phyloP scores from a whole-genome alignment of 2,797 vertebrate species.

The Adelosebastes latens region DNA sequence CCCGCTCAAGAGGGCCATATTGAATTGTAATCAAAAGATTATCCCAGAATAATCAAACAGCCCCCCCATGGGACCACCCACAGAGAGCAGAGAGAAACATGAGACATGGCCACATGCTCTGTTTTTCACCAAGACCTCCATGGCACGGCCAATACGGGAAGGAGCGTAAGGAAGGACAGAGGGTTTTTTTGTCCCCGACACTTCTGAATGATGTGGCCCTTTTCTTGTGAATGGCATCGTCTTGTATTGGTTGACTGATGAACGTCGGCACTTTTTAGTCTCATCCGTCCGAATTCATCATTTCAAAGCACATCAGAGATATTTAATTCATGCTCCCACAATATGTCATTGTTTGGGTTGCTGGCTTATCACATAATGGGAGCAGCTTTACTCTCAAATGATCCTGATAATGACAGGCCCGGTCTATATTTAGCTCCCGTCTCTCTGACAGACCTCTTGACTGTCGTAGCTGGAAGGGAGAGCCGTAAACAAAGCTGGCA shows the following conservation, averaged over 20 bases:
- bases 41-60: slow-evolving; percentile 63
- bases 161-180: background rate
- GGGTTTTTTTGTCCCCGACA: slow-evolving; percentile 7
- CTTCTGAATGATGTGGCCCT: slow-evolving; percentile 1
- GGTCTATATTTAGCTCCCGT: slow-evolving; percentile 66
- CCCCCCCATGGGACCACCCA: slow-evolving; percentile 74
- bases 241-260: background rate
- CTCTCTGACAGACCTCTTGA: slow-evolving; percentile 51
- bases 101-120: slow-evolving; percentile 50
- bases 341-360: slow-evolving; percentile 41
- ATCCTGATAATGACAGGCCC: slow-evolving; percentile 72
- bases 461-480: slow-evolving; percentile 37
- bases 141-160: slow-evolving; percentile 19
- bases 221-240: background rate
- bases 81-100: slow-evolving; percentile 51
- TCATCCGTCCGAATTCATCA: background rate
- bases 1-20: slow-evolving; percentile 45
- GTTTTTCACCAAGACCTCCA: slow-evolving; percentile 38
- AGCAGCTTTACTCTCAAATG: slow-evolving; percentile 63
- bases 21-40: slow-evolving; percentile 76
- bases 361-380: slow-evolving; percentile 52
- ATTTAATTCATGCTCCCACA: background rate
- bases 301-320: background rate
- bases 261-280: background rate
- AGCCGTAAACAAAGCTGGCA: slow-evolving; percentile 74